Evolutionary conservation across 23 tunicate genomes (phyloP), one percentile per base, ranked within the genome.

Genomic region (Oikopleura dioica): DNA sequence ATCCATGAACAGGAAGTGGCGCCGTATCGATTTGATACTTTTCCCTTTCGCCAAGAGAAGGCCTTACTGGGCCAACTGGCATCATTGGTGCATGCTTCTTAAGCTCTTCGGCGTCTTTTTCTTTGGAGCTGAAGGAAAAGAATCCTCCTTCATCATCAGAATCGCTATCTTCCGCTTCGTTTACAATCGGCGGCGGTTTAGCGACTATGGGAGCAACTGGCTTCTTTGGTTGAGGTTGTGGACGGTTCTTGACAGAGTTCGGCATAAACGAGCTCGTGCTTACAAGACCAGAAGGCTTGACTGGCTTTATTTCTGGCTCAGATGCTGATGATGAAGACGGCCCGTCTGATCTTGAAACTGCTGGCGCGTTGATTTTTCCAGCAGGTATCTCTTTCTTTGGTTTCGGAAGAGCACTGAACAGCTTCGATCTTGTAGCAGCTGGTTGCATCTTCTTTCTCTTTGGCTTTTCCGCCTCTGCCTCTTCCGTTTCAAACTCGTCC

Each of bases 61-160:
- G 72, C 33, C 72, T 63, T 63, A 28, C 2, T 2, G 72, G 72
- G 2, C 72, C 72, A 63, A 28, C 72, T 21, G 16, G 30, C 16
- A 9, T 44, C 72, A 63, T 63, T n/a, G n/a, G n/a, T 2, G 33
- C 72, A 16, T 23, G 29, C 26, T 31, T 23, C 26, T 63, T 63
- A 2, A 63, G 33, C 72, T 63, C 72, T 31, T 63, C 72, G 4
- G 72, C 72, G 72, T 16, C 72, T 28, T 63, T 28, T 63, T 63
- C 72, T 28, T 63, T 63, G 30, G 72, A 21, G 26, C 26, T 28
- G 26, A 63, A 63, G 26, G 16, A 12, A 31, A 63, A 63, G 26
- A 63, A 63, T 9, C 72, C 72, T 23, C 72, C 72, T 63, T 63
- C 72, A 2, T 23, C 5, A 31, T 63, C 72, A 28, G 33, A 21